Evolutionary conservation across 2,797 vertebrate genomes (phyloP).

Genomic region (Macrochelys suwanniensis): DNA sequence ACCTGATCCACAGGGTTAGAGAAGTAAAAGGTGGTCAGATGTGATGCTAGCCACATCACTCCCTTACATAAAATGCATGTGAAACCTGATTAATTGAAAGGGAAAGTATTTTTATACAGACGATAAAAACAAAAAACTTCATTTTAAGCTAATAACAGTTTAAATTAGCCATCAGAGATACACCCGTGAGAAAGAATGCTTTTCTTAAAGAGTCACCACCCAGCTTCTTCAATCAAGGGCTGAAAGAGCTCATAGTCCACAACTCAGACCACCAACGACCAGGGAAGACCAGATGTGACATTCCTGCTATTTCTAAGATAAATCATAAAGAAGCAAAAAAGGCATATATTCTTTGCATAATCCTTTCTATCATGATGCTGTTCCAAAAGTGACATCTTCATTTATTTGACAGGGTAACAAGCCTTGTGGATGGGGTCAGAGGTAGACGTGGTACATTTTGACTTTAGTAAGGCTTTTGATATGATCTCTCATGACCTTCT

Average conservation of each 20-base stretch:
- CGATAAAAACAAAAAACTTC: not conserved
- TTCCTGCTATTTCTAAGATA: not conserved
- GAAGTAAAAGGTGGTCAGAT: not conserved
- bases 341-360: not conserved
- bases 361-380: not conserved
- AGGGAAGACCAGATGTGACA: not conserved
- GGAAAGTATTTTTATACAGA: not conserved
- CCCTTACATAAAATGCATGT: not conserved
- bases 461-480: too few relatives aligned
- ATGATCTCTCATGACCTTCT: too few relatives aligned
- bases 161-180: not conserved
- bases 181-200: accelerated
- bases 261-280: not conserved
- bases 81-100: not conserved
- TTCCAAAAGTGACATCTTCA: not conserved
- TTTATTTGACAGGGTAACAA: not conserved
- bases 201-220: not conserved
- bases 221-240: not conserved
- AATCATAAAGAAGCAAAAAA: not conserved
- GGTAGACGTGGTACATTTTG: too few relatives aligned
- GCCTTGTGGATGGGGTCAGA: too few relatives aligned
- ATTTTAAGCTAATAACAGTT: not conserved
- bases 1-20: not conserved
- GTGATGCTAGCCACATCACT: not conserved
- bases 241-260: not conserved